These are phyloP conservation scores for Aspidiotus destructor DNA, from an alignment of 2,888 invertebrate species.

Conservation along the genomic window DNA sequence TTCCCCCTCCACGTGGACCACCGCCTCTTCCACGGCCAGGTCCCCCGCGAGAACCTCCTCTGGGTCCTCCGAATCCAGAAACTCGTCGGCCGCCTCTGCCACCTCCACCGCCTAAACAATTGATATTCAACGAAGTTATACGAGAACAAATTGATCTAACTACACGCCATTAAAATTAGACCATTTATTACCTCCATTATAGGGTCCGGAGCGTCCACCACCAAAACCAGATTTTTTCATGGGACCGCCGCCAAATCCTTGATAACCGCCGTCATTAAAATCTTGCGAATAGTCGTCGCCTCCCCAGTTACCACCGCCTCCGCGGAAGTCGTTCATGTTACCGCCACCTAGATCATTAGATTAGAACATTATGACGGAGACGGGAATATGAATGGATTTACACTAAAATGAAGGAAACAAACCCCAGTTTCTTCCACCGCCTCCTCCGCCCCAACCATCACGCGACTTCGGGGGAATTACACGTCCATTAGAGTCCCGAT, in stretches of 20 bases:
- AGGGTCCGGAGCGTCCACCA: constrained; percentile 18
- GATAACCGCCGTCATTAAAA: constrained; percentile 33
- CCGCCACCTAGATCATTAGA: constrained; percentile 7
- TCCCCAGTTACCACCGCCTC: constrained; percentile 27
- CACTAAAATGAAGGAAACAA: constrained; percentile 22
- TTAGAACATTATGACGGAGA: not conserved
- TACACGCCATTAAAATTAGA: not conserved
- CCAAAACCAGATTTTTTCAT: constrained; percentile 16
- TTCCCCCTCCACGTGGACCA: constrained; percentile 21
- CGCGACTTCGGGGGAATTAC: constrained; percentile 40
- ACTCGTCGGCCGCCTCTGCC: constrained; percentile 11
- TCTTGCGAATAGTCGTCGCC: constrained; percentile 26
- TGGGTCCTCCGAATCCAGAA: constrained; percentile 10
- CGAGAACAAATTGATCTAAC: not conserved
- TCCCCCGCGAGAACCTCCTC: constrained; percentile 22
- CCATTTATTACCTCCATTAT: constrained; percentile 11
- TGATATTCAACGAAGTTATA: not conserved
- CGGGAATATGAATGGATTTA: not conserved
- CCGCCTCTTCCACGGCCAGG: constrained; percentile 21
- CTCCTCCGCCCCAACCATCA: constrained; percentile 45
- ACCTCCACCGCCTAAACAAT: constrained; percentile 11
- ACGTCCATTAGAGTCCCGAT: constrained; percentile 43
- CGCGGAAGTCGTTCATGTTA: constrained; percentile 9
- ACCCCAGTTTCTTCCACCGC: constrained; percentile 45
- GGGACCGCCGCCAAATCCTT: constrained; percentile 36